A percentile compares a stretch with the other conserved stretches of the same genome.
Conservation (phyloP, 2,113 vertebrate genomes). For the Corythaixoides concolor region DNA sequence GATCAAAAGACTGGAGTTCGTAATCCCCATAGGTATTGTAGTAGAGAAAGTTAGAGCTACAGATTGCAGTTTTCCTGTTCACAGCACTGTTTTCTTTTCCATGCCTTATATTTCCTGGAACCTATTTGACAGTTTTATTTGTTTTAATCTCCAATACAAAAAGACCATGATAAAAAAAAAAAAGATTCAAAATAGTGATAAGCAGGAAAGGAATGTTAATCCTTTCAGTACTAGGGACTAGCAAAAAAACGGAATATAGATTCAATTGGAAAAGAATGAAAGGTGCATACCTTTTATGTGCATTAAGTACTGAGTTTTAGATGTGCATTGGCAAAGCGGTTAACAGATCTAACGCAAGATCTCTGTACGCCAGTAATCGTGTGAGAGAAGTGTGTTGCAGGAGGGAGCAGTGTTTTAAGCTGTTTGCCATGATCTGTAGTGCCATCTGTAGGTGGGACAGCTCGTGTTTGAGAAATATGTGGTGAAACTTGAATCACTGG, state of each 20-base stretch:
- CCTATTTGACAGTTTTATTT: not conserved
- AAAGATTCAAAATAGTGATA: not conserved
- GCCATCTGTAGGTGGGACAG: slow-evolving; percentile 51
- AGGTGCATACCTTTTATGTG: not conserved
- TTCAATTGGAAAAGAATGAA: not conserved
- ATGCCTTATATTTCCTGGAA: not conserved
- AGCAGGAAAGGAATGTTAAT: not conserved
- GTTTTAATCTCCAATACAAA: not conserved
- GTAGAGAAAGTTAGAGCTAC: not conserved
- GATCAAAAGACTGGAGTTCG: not conserved
- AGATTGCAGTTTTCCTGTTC: not conserved
- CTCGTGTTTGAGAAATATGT: not conserved
- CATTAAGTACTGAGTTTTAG: not conserved
- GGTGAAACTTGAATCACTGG: not conserved
- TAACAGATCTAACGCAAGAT: not conserved
- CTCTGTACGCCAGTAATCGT: rapidly evolving
- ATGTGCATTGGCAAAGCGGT: not conserved
- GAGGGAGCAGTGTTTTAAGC: not conserved
- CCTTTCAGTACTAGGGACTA: not conserved
- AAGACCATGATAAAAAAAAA: not conserved
- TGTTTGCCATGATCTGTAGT: slow-evolving; percentile 18
- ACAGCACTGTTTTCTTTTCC: not conserved
- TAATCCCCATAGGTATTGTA: not conserved
- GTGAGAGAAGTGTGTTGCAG: not conserved
- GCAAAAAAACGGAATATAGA: not conserved